Conservation (phyloP, 2,888 invertebrate species). For the Thymelicus sylvestris region DNA sequence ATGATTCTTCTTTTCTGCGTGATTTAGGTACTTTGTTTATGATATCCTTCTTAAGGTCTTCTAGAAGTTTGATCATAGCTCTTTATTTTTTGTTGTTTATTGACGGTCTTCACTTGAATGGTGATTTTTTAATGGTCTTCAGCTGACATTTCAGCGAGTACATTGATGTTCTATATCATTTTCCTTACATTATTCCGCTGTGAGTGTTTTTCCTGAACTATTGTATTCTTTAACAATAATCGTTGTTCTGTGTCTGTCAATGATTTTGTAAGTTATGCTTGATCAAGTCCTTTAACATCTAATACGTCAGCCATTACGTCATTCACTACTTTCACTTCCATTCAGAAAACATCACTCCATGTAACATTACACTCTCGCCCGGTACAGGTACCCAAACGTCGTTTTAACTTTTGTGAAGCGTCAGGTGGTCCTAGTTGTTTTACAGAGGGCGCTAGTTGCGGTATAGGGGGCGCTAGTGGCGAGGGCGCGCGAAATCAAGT, state of each 20-base stretch:
- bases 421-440: background rate
- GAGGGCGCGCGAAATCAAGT: constrained; percentile 61
- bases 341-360: background rate
- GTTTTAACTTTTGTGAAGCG: background rate
- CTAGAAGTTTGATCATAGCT: constrained; percentile 6
- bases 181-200: too few relatives aligned
- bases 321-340: too few relatives aligned
- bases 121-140: too few relatives aligned
- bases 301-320: too few relatives aligned
- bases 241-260: background rate
- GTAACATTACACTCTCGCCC: background rate
- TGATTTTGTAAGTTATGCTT: background rate
- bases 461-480: constrained; percentile 45
- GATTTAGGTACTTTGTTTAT: background rate
- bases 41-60: background rate
- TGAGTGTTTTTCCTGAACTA: too few relatives aligned
- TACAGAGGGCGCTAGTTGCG: constrained; percentile 32
- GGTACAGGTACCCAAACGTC: background rate
- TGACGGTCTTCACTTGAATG: too few relatives aligned
- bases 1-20: background rate
- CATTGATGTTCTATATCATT: too few relatives aligned
- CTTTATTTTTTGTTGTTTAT: background rate
- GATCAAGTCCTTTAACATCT: too few relatives aligned
- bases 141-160: too few relatives aligned
- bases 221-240: too few relatives aligned